These are phyloP conservation scores for Acrocyrtus sp. DNA, from an alignment of 2,888 invertebrate species.

Conservation along the genomic window DNA sequence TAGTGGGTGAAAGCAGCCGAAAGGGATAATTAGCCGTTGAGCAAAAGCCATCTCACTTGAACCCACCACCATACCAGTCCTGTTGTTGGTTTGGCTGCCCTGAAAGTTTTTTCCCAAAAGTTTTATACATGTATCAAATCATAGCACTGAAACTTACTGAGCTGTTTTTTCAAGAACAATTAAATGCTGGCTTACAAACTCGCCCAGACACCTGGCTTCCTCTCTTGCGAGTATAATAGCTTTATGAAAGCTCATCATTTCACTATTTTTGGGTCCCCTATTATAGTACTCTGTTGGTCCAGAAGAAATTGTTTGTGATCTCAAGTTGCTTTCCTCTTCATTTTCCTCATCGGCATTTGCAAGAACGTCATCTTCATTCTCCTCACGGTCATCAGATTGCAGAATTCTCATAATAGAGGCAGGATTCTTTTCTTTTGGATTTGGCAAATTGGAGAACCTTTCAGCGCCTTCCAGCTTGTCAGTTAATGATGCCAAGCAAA, in stretches of 20 bases:
- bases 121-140: not conserved
- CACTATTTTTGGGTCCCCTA: conserved; percentile 3
- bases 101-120: conserved; percentile 5
- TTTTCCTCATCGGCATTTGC: not conserved
- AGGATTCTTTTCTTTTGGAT: not conserved
- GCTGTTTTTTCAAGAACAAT: not conserved
- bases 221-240: conserved; percentile 47
- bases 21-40: conserved; percentile 36
- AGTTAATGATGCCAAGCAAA: not conserved
- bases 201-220: conserved; percentile 53
- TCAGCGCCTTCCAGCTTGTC: too few relatives aligned
- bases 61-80: not conserved
- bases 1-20: conserved; percentile 32
- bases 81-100: conserved; percentile 35
- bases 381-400: not conserved
- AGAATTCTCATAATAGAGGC: not conserved
- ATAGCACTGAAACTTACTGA: not conserved
- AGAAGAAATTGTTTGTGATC: not conserved
- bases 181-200: conserved; percentile 45
- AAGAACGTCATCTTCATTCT: not conserved
- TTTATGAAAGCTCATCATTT: conserved; percentile 35
- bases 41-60: not conserved
- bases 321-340: conserved; percentile 18
- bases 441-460: too few relatives aligned
- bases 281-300: conserved; percentile 24